A percentile compares a stretch with the other conserved stretches of the same genome.
These are phyloP conservation scores for Loripinus fragilis DNA, from an alignment of 2,888 invertebrate species.

Conservation along the genomic window DNA sequence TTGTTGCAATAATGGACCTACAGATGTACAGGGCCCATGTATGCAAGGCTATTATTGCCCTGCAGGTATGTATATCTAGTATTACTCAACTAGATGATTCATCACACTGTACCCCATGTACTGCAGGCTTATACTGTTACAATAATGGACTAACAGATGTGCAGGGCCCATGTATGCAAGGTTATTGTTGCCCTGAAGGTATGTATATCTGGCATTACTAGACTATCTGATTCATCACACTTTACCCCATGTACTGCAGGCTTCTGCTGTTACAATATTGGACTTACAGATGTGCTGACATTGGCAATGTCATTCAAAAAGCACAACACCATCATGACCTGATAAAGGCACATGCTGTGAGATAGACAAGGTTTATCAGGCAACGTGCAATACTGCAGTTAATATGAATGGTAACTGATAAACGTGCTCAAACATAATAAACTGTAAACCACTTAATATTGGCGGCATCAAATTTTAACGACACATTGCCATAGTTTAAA, in stretches of 20 bases:
- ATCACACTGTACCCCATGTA: constrained; percentile 77
- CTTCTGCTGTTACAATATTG: constrained; percentile 77
- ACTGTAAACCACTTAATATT: too few species aligned
- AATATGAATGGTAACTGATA: too few species aligned
- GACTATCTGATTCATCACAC: too few species aligned
- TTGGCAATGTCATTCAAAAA: too few species aligned
- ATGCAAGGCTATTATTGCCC: constrained; percentile 82
- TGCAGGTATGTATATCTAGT: constrained; percentile 63
- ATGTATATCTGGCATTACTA: too few species aligned
- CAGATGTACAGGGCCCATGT: constrained; percentile 77
- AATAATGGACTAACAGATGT: constrained; percentile 76
- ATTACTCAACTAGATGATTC: constrained; percentile 70
- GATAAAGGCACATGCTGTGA: too few species aligned
- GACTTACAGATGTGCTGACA: constrained; percentile 77
- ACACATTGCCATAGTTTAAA: too few species aligned
- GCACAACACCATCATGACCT: too few species aligned
- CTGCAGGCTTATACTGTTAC: constrained; percentile 80
- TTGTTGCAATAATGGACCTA: constrained; percentile 78
- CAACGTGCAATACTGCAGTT: too few species aligned
- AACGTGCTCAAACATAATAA: too few species aligned
- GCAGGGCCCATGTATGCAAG: constrained; percentile 78
- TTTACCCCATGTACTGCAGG: constrained; percentile 80
- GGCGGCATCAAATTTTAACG: too few species aligned
- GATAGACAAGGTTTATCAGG: too few species aligned
- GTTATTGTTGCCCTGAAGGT: constrained; percentile 81